Conservation (phyloP, 2,113 vertebrate genomes). For the Xiphorhynchus elegans region DNA sequence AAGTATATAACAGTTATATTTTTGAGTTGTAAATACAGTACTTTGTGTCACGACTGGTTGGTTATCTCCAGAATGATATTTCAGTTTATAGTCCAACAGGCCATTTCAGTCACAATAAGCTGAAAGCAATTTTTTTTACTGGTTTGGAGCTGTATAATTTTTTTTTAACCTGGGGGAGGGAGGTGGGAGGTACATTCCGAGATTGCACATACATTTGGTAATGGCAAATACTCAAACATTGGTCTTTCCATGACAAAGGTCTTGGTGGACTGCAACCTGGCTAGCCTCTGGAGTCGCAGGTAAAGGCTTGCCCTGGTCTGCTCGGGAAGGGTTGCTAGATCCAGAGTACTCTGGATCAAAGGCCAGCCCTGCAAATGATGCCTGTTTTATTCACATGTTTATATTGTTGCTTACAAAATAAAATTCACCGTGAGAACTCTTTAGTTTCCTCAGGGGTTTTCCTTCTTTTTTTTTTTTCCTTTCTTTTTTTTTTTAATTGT, state of each 20-base stretch:
- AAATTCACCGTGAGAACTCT: conserved; percentile 64
- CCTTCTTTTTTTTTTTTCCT: not conserved
- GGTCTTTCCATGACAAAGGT: conserved; percentile 1
- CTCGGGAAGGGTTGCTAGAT: not conserved
- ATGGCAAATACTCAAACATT: not conserved
- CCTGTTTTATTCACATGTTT: conserved; percentile 64
- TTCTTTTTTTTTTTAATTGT: not conserved
- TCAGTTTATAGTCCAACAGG: conserved; percentile 57
- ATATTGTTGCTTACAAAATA: conserved; percentile 71
- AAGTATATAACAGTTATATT: conserved; percentile 85
- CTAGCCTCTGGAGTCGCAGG: not conserved
- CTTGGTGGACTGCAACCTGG: conserved; percentile 23
- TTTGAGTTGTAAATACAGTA: conserved; percentile 79
- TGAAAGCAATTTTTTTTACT: conserved; percentile 42
- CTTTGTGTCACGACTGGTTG: conserved; percentile 69
- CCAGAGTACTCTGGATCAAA: conserved; percentile 22
- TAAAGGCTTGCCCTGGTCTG: not conserved
- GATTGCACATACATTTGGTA: not conserved
- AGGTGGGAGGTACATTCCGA: not conserved
- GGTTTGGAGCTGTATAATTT: conserved; percentile 28
- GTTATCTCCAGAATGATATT: conserved; percentile 45
- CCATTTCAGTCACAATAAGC: conserved; percentile 65
- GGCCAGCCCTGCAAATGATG: conserved; percentile 34
- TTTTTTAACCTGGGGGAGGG: not conserved
- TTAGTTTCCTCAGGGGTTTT: conserved; percentile 25